phyloP scores from a whole-genome alignment of 2,797 vertebrate genomes.

The Microctenopoma stevenorrisi region DNA sequence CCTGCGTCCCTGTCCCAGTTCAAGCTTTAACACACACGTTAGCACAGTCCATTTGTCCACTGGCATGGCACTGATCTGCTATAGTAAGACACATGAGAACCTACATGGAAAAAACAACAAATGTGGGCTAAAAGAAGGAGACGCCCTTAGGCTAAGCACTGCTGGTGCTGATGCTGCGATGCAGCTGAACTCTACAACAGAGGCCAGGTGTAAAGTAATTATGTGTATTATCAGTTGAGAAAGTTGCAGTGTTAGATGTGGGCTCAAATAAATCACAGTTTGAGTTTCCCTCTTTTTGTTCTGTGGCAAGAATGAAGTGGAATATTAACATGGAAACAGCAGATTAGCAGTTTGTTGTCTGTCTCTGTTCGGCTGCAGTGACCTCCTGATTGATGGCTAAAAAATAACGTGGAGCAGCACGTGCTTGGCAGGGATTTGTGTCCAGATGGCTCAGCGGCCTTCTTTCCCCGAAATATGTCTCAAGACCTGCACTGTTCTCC shows the following conservation, averaged over 20 bases:
- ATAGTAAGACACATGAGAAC: constrained; percentile 21
- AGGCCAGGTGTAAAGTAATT: not conserved
- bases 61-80: constrained; percentile 69
- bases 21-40: constrained; percentile 55
- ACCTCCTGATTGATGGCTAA: constrained; percentile 40
- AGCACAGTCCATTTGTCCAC: constrained; percentile 66
- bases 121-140: constrained; percentile 50
- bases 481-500: not conserved
- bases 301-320: constrained; percentile 6
- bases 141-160: constrained; percentile 10
- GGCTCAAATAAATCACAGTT: constrained; percentile 17
- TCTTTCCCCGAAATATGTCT: constrained; percentile 30
- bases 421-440: constrained; percentile 63
- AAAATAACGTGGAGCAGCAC: constrained; percentile 39
- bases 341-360: constrained; percentile 6
- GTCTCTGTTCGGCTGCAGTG: constrained; percentile 36
- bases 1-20: constrained; percentile 35
- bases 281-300: not conserved
- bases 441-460: constrained; percentile 65
- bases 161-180: constrained; percentile 33
- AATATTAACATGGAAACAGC: constrained; percentile 32
- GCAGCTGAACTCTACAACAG: constrained; percentile 20
- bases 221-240: not conserved
- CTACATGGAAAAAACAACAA: constrained; percentile 14
- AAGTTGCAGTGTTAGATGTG: constrained; percentile 21